Conservation (phyloP, 2,888 invertebrate species). For the Mongoloraphidia duomilia region DNA sequence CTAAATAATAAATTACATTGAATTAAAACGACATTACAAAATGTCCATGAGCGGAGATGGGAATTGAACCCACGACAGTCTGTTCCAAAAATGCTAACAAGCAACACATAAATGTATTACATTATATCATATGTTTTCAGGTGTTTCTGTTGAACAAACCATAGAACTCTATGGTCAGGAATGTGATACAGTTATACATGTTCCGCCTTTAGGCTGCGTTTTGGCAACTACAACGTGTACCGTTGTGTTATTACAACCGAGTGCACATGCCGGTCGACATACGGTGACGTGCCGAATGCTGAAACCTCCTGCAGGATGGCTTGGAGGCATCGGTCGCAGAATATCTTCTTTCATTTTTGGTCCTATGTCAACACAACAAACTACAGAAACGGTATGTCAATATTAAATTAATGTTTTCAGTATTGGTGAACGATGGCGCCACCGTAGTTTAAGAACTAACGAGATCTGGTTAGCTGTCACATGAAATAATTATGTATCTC, state of each 20-base stretch:
- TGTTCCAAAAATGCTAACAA: no score
- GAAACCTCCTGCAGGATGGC: conserved; percentile 63
- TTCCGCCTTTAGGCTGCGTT: conserved; percentile 60
- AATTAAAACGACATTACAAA: no score
- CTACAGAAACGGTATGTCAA: conserved; percentile 44
- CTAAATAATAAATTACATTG: no score
- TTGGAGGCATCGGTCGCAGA: conserved; percentile 73
- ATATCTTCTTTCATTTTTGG: conserved; percentile 75
- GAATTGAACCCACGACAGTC: no score
- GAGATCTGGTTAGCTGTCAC: no score
- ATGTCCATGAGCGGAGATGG: no score
- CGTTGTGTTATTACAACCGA: conserved; percentile 53
- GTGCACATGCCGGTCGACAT: conserved; percentile 47
- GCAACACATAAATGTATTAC: no score
- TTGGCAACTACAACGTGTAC: conserved; percentile 87
- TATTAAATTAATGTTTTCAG: conserved; percentile 18
- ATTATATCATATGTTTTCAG: neutral
- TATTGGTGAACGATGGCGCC: no score
- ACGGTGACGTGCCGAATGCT: conserved; percentile 51
- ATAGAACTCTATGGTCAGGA: conserved; percentile 81
- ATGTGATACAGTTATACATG: conserved; percentile 57
- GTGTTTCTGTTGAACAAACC: conserved; percentile 67
- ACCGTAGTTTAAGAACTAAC: no score
- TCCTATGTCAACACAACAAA: conserved; percentile 44
- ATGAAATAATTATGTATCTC: no score